phyloP scores from a whole-genome alignment of 1,140 invertebrate genomes.

The Camponotus vicinus region DNA sequence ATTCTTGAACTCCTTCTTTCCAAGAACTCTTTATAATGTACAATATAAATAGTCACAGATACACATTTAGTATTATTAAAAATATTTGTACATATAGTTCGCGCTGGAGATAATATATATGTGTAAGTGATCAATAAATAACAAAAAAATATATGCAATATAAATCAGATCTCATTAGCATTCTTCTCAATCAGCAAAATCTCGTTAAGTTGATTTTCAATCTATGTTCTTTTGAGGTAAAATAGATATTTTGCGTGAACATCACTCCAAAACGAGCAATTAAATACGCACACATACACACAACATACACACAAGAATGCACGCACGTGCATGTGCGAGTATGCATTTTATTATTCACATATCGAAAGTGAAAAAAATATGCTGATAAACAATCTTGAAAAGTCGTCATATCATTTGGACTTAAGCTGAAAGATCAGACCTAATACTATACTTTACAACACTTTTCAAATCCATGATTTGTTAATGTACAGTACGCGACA shows the following conservation, averaged over 20 bases:
- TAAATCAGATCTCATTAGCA: slow-evolving; percentile 27
- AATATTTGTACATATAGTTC: slow-evolving; percentile 54
- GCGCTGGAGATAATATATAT: slow-evolving; percentile 9
- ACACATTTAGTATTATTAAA: slow-evolving; percentile 52
- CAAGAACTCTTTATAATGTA: slow-evolving; percentile 41
- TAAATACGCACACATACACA: not conserved
- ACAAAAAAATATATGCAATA: slow-evolving; percentile 35
- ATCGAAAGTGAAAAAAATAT: slow-evolving; percentile 28
- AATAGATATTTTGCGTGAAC: slow-evolving; percentile 36
- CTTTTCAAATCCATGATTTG: slow-evolving; percentile 33
- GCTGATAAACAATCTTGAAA: slow-evolving; percentile 3
- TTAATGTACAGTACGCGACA: not conserved
- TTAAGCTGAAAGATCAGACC: slow-evolving; percentile 25
- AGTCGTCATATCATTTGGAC: slow-evolving; percentile 5
- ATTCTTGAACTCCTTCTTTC: not conserved
- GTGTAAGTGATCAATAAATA: slow-evolving; percentile 52
- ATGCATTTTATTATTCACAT: slow-evolving; percentile 1
- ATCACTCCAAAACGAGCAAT: slow-evolving; percentile 51
- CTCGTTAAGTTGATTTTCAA: not conserved
- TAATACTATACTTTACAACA: slow-evolving; percentile 25
- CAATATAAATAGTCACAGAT: slow-evolving; percentile 40
- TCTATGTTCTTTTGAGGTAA: slow-evolving; percentile 27
- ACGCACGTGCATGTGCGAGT: not conserved
- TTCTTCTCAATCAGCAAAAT: slow-evolving; percentile 23
- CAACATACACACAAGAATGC: too few relatives aligned